Base-by-base conservation (phyloP, 1,140 invertebrate species). In the Macrocentrus cingulum region DNA sequence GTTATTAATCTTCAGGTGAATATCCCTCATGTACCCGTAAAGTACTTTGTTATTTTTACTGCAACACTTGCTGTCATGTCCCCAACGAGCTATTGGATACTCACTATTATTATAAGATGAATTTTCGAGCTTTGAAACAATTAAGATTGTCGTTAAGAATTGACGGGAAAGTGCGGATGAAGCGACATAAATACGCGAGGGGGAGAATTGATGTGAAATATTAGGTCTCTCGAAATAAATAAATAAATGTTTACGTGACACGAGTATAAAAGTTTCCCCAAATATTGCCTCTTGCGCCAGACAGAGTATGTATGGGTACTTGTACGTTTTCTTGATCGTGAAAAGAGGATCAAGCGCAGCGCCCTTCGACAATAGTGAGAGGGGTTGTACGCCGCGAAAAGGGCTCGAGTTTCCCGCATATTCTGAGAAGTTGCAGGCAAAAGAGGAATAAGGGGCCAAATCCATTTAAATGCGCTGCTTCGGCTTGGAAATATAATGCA, bases 1-100 rank as follows among this genome's bases (percentile, higher is more conserved):
- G 54, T 49, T 56, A 56, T 56, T 49, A 56, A 56, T 56, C 54
- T 56, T 49, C 32, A 16, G 23, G 48, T 56, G 36, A 49, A 19
- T 34, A 29, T 56, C 36, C 41, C 44, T 36, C 16, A 29, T 29
- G 9, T 15, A 56, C 37, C 19, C 45, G 34, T 48, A 36, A 20
- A 7, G 16, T 19, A 37, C 18, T 51, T 51, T 36, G 34, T 36
- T 51, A 19, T 37, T 51, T 51, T 51, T 37, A 36, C 13, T 37
- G 18, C 18, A 16, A 51, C 49, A 51, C 20, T 51, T n/a, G n/a
- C n/a, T n/a, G n/a, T n/a, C n/a, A n/a, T n/a, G n/a, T n/a, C n/a
- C n/a, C n/a, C n/a, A n/a, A n/a, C n/a, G n/a, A n/a, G n/a, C n/a
- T n/a, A n/a, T n/a, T n/a, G n/a, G n/a, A n/a, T n/a, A n/a, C n/a